Conservation (phyloP, 2,888 invertebrate genomes). For the Piscicola geometra region DNA sequence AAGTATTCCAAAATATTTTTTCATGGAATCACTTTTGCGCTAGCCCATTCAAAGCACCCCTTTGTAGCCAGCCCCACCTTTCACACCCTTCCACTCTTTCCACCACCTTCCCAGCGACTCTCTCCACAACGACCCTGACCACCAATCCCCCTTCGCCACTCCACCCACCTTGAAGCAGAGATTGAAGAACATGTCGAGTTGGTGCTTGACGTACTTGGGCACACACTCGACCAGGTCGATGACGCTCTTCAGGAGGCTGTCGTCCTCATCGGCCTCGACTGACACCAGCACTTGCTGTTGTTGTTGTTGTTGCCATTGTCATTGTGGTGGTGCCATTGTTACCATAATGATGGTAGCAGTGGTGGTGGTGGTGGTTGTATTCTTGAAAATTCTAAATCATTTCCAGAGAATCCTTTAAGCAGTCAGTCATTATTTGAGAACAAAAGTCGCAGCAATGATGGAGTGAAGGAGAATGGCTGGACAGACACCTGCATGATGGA, state of each 20-base stretch:
- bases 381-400: too few relatives aligned
- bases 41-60: constrained; percentile 82
- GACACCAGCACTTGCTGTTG: constrained; percentile 72
- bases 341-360: too few relatives aligned
- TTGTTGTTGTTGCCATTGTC: too few relatives aligned
- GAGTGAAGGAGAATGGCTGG: not conserved
- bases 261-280: constrained; percentile 73
- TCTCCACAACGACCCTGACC: too few relatives aligned
- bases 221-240: constrained; percentile 88
- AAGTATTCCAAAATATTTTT: too few relatives aligned
- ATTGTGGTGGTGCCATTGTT: too few relatives aligned
- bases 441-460: not conserved
- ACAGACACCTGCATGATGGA: constrained; percentile 55
- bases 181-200: constrained; percentile 77
- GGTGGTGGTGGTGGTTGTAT: too few relatives aligned
- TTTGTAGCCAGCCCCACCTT: constrained; percentile 70
- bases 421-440: too few relatives aligned
- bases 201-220: constrained; percentile 84
- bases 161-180: constrained; percentile 73
- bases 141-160: too few relatives aligned
- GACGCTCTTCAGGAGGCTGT: constrained; percentile 76
- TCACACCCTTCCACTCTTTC: constrained; percentile 75
- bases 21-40: too few relatives aligned
- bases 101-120: too few relatives aligned
- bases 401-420: too few relatives aligned